phyloP scores from a whole-genome alignment of 2,797 vertebrate genomes.

The Sylvia borin region DNA sequence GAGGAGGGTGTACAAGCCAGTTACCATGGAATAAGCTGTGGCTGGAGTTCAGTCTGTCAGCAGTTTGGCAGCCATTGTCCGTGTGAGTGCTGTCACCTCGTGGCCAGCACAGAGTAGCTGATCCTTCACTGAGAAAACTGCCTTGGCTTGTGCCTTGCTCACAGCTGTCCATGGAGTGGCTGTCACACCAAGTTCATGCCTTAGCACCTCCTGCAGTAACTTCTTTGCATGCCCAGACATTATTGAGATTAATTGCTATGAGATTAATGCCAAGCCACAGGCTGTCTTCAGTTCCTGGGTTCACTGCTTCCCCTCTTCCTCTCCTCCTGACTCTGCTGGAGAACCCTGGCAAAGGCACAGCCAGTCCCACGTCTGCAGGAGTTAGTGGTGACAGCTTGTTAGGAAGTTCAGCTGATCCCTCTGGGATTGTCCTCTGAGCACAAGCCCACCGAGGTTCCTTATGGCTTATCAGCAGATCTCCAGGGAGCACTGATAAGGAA shows the following conservation, averaged over 20 bases:
- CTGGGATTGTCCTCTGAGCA: neutral
- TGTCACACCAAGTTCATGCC: neutral
- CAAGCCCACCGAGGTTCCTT: neutral
- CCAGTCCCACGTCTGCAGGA: neutral
- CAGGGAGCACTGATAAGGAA: neutral
- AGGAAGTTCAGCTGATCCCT: neutral
- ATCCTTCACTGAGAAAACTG: neutral
- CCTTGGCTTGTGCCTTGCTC: neutral
- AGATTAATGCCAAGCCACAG: neutral
- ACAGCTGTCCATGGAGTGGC: neutral
- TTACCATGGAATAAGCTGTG: neutral
- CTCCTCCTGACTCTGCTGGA: neutral
- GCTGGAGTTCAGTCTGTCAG: neutral
- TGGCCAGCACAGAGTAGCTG: neutral
- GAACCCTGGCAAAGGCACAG: neutral
- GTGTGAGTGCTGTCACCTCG: neutral
- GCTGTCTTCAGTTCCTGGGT: neutral
- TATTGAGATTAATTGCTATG: neutral
- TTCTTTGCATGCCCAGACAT: neutral
- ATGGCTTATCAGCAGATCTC: neutral
- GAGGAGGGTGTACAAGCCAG: neutral
- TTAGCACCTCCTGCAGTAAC: conserved; percentile 4
- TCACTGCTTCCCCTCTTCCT: neutral
- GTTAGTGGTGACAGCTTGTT: neutral
- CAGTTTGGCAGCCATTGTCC: neutral